Percentiles rank a stretch among this genome's conserved stretches.
Conservation (phyloP, 1,140 invertebrate genomes). For the Vanessa atalanta region DNA sequence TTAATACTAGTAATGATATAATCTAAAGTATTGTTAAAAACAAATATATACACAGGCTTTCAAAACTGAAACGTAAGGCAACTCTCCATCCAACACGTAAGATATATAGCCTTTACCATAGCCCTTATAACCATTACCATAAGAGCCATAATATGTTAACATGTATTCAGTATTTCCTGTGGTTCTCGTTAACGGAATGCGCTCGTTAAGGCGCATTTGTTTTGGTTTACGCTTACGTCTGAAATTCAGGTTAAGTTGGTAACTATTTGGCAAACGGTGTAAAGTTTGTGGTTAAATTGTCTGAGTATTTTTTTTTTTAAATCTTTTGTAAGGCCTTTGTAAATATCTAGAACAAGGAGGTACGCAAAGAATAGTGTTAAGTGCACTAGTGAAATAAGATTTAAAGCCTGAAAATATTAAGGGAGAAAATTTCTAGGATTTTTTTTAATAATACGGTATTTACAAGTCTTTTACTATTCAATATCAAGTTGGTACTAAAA, state of each 20-base stretch:
- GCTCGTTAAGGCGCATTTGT: constrained; percentile 38
- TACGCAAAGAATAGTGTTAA: constrained; percentile 7
- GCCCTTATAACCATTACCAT: not conserved
- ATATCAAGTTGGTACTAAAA: too few species aligned
- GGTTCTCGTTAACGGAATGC: constrained; percentile 22
- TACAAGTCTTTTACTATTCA: too few species aligned
- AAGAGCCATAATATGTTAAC: not conserved
- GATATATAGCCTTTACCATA: not conserved
- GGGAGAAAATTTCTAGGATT: not conserved
- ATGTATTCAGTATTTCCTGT: constrained; percentile 6
- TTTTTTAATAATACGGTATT: too few species aligned
- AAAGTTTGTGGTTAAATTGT: constrained; percentile 10
- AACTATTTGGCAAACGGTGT: constrained; percentile 7
- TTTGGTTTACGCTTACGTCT: constrained; percentile 27
- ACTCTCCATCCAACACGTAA: too few species aligned
- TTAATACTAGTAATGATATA: too few species aligned
- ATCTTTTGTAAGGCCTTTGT: not conserved
- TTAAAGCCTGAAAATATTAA: constrained; percentile 1
- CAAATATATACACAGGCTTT: too few species aligned
- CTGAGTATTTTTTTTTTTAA: not conserved
- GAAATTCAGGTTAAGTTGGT: constrained; percentile 38
- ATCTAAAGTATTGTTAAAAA: too few species aligned
- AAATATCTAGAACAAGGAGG: constrained; percentile 5
- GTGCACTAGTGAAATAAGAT: not conserved
- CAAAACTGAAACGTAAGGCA: too few species aligned